A percentile compares a stretch with the other conserved stretches of the same genome.
These are phyloP conservation scores for Cataglyphis albicans DNA, from an alignment of 2,888 invertebrate genomes.

Conservation along the genomic window DNA sequence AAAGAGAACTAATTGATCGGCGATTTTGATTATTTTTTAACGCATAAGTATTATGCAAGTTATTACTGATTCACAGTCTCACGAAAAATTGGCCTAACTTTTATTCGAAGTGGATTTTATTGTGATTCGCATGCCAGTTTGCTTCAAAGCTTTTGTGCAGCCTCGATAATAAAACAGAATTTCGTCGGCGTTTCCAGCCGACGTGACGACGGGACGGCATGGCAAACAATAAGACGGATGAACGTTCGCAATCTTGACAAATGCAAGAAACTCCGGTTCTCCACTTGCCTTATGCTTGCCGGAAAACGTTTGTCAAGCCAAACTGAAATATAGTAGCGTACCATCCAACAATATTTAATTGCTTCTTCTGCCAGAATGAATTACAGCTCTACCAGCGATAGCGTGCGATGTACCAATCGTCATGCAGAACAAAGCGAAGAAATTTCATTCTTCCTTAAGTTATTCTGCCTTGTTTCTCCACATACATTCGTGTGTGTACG, in stretches of 20 bases:
- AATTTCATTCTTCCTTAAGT: slow-evolving; percentile 50
- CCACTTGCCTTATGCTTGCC: slow-evolving; percentile 59
- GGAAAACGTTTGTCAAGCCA: slow-evolving; percentile 71
- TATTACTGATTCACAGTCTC: background rate
- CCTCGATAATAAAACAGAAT: slow-evolving; percentile 64
- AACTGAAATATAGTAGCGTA: slow-evolving; percentile 66
- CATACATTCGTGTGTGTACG: background rate
- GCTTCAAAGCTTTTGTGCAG: slow-evolving; percentile 19
- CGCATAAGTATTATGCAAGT: background rate
- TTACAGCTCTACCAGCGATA: slow-evolving; percentile 60
- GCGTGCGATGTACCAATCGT: slow-evolving; percentile 49
- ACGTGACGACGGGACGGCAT: slow-evolving; percentile 62
- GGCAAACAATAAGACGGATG: slow-evolving; percentile 72
- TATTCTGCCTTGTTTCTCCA: slow-evolving; percentile 24
- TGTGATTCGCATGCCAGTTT: slow-evolving; percentile 4
- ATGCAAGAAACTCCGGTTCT: slow-evolving; percentile 65
- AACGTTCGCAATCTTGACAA: slow-evolving; percentile 70
- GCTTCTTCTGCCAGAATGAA: slow-evolving; percentile 68
- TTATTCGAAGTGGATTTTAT: background rate
- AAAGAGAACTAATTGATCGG: background rate
- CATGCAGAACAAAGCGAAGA: slow-evolving; percentile 34
- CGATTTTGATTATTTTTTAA: background rate
- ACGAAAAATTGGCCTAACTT: background rate
- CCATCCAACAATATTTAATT: slow-evolving; percentile 73
- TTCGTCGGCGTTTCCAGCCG: slow-evolving; percentile 63